Conservation (phyloP, 1,140 invertebrate genomes). For the Drosophila lacteicornis region DNA sequence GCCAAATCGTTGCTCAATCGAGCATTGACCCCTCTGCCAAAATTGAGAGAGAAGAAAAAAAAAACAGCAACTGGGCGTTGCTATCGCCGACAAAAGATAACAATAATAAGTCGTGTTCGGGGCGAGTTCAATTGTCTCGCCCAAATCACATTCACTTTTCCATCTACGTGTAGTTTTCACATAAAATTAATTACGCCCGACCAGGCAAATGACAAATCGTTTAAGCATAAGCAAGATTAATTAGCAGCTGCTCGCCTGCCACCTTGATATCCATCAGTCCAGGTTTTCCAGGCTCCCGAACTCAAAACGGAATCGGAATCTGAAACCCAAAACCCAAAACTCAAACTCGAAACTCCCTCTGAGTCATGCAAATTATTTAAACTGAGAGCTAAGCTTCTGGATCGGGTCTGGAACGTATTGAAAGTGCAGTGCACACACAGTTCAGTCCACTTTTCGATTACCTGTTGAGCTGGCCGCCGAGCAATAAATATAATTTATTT, state of each 20-base stretch:
- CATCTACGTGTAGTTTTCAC: conserved; percentile 50
- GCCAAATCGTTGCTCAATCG: conserved; percentile 69
- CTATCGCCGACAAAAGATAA: conserved; percentile 75
- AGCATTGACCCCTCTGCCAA: conserved; percentile 68
- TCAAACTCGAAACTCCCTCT: conserved; percentile 28
- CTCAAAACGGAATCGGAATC: conserved; percentile 1
- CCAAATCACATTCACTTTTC: conserved; percentile 71
- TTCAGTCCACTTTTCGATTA: conserved; percentile 41
- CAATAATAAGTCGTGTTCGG: conserved; percentile 61
- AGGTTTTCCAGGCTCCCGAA: conserved; percentile 31
- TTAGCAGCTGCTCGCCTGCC: conserved; percentile 58
- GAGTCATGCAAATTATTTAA: conserved; percentile 29
- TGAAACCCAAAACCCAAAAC: conserved; percentile 12
- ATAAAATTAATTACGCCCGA: conserved; percentile 68
- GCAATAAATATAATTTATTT: conserved; percentile 74
- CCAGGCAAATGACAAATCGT: conserved; percentile 70
- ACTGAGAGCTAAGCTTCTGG: conserved; percentile 12
- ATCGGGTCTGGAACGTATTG: conserved; percentile 28
- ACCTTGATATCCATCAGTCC: conserved; percentile 52
- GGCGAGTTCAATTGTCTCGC: conserved; percentile 65
- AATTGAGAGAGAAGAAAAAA: conserved; percentile 25
- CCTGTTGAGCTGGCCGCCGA: conserved; percentile 28
- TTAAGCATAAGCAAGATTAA: conserved; percentile 75
- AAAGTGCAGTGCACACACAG: conserved; percentile 27
- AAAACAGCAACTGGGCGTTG: conserved; percentile 58